A percentile compares a stretch with the other conserved stretches of the same genome.
Conservation (phyloP, 2,797 vertebrate genomes). For the Acanthurus leucopareius region DNA sequence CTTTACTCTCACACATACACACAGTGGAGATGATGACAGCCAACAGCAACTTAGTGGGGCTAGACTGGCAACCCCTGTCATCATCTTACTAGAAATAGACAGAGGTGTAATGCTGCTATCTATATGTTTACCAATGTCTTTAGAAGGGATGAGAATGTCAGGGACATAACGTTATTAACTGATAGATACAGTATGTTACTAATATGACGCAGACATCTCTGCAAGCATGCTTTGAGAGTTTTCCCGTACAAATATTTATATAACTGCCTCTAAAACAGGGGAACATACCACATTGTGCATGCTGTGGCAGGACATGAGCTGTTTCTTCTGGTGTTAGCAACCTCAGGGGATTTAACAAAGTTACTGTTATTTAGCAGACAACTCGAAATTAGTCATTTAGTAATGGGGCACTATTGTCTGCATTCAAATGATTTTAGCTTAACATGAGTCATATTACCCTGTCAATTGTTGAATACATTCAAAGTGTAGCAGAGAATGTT, state of each 20-base stretch:
- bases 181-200: background rate
- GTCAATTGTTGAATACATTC: background rate
- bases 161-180: background rate
- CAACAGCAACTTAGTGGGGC: constrained; percentile 46
- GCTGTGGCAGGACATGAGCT: background rate
- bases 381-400: constrained; percentile 27
- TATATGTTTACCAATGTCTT: constrained; percentile 32
- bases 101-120: constrained; percentile 39
- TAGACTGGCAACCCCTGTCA: constrained; percentile 44
- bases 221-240: constrained; percentile 6
- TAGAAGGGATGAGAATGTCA: background rate
- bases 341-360: constrained; percentile 17
- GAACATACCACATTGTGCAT: background rate
- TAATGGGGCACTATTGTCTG: constrained; percentile 14
- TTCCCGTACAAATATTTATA: background rate
- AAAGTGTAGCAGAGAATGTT: no score
- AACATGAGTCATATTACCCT: constrained; percentile 19
- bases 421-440: constrained; percentile 16
- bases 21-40: constrained; percentile 52
- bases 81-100: constrained; percentile 53
- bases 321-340: constrained; percentile 16
- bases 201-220: constrained; percentile 1
- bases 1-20: constrained; percentile 1
- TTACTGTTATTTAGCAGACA: constrained; percentile 4
- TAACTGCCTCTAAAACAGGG: constrained; percentile 4